A percentile compares a stretch with the other conserved stretches of the same genome.
Conservation (phyloP, 2,113 vertebrate genomes). For the Chinchilla lanigera region DNA sequence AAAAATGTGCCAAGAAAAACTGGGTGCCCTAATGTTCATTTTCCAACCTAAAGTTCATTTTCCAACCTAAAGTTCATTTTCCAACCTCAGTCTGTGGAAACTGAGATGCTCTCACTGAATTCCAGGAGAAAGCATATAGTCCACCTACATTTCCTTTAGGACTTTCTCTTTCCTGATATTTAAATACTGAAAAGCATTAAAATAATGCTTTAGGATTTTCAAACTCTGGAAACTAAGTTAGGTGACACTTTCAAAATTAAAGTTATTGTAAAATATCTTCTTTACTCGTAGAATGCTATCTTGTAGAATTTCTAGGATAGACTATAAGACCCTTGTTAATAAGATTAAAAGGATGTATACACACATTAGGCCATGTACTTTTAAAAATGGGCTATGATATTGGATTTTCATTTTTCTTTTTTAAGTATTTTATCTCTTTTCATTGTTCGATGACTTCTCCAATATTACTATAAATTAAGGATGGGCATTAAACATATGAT, state of each 20-base stretch:
- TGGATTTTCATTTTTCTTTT: neutral
- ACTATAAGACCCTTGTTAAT: neutral
- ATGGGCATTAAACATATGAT: neutral
- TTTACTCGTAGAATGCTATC: neutral
- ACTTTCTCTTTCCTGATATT: neutral
- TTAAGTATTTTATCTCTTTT: neutral
- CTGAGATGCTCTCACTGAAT: neutral
- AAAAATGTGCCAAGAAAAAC: neutral
- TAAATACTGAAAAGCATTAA: neutral
- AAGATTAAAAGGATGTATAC: neutral
- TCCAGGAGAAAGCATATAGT: neutral
- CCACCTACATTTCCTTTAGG: neutral
- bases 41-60: neutral
- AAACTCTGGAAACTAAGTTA: neutral
- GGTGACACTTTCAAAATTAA: neutral
- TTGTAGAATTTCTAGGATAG: neutral
- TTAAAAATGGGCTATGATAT: neutral
- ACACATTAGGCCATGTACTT: neutral
- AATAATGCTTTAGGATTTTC: slow-evolving; percentile 18
- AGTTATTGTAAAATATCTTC: neutral
- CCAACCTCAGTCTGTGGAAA: neutral
- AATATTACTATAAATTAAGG: neutral
- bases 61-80: neutral
- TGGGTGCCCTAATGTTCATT: neutral
- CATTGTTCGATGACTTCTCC: neutral